Evolutionary conservation across 2,888 invertebrate species (phyloP), one percentile per base, ranked within the genome.

Genomic region (Phaonia tiefii): DNA sequence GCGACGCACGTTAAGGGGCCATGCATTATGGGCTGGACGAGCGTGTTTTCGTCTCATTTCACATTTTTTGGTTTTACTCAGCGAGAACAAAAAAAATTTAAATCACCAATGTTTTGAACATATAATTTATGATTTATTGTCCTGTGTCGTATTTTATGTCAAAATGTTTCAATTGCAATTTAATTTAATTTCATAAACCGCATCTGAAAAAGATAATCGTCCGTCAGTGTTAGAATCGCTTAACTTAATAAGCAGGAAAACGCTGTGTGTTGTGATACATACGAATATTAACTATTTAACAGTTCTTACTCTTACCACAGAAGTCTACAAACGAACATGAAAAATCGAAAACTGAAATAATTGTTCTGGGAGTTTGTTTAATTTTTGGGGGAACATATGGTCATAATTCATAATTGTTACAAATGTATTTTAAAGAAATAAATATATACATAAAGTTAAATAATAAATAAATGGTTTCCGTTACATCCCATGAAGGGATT

Each of bases 101-200:
- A 8, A n/a, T 26, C 46, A 20, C 8, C 15, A 26, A 49, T 72
- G 31, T 69, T 63, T 17, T 63, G 20, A 44, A 66, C 39, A 17
- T n/a, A 66, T 79, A 74, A 72, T 80, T 75, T 72, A 56, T 76
- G 69, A 80, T 72, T 80, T 76, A 80, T 80, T 73, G 46, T 69
- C 56, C 37, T 13, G 20, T 17, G 56, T 5, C 8, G 46, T 46
- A 69, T 80, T 80, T 73, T 72, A n/a, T 42, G 75, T 72, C 72
- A 56, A 65, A 80, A 75, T 54, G 42, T 72, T 80, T 65, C 63
- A 72, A 46, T 26, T 49, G 31, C 15, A 17, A 20, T 39, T 17
- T 17, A 17, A 15, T 15, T 17, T 13, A 39, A 37, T 60, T 60
- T 60, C 31, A 15, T 39, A 17, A 60, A 17, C 17, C 60, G 2